Evolutionary conservation across 2,113 vertebrate species (phyloP).

Genomic region (Onychostoma macrolepis): DNA sequence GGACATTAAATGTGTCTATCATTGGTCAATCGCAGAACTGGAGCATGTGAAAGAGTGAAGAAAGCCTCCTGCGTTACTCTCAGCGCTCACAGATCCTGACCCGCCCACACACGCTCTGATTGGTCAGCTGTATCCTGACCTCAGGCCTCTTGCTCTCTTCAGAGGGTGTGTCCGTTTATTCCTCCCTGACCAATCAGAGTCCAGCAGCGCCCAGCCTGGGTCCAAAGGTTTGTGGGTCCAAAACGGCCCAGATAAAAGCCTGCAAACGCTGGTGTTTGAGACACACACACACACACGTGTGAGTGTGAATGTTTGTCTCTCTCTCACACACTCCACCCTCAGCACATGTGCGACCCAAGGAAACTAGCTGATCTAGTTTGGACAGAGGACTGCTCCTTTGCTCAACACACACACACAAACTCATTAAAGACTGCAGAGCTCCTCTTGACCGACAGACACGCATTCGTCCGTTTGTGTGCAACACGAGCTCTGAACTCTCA

Average conservation of each 20-base stretch:
- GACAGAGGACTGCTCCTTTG: background rate
- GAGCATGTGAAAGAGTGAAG: too few relatives aligned
- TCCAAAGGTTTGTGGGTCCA: constrained; percentile 15
- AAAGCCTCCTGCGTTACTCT: too few relatives aligned
- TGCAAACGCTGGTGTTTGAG: background rate
- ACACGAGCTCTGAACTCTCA: background rate
- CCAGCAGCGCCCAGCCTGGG: constrained; percentile 35
- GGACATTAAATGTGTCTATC: background rate
- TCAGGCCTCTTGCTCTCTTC: constrained; percentile 63
- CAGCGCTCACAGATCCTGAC: background rate
- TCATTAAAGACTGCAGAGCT: background rate
- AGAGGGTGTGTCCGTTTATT: constrained; percentile 68
- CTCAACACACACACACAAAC: constrained; percentile 4
- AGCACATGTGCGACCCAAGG: constrained; percentile 1
- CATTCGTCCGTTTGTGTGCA: background rate
- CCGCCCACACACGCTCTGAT: constrained; percentile 60
- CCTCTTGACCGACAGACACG: background rate
- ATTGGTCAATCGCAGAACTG: too few relatives aligned
- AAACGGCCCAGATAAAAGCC: background rate
- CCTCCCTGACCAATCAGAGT: constrained; percentile 55
- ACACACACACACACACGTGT: background rate
- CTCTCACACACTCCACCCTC: constrained; percentile 28
- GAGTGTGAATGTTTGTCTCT: constrained; percentile 32
- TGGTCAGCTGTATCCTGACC: constrained; percentile 53
- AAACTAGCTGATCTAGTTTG: constrained; percentile 51